Conservation (phyloP, 2,888 invertebrate species). For the Yponomeuta malinellus region DNA sequence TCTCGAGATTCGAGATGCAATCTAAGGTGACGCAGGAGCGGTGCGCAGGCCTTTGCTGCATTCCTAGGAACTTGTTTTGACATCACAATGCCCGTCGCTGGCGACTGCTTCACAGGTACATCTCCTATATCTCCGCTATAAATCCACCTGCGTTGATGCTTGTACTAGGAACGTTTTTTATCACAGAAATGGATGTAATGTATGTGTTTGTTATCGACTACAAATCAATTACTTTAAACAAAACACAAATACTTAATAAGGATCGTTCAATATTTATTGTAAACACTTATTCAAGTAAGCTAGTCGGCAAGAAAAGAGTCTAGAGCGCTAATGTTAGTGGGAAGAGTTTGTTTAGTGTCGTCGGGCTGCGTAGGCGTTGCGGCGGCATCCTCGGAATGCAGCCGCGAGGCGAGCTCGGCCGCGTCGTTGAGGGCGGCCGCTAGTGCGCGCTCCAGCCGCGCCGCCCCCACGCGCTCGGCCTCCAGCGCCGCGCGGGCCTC, state of each 20-base stretch:
- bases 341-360: not conserved
- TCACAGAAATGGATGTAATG: not conserved
- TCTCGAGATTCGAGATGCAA: slow-evolving; percentile 3
- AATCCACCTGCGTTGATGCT: not conserved
- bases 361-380: not conserved
- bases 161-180: not conserved
- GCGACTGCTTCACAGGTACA: slow-evolving; percentile 16
- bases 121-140: not conserved
- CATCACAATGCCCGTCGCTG: slow-evolving; percentile 37
- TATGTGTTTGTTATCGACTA: not conserved
- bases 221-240: not conserved
- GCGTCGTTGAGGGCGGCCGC: slow-evolving; percentile 56
- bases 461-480: slow-evolving; percentile 49
- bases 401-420: slow-evolving; percentile 41
- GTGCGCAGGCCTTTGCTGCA: slow-evolving; percentile 24
- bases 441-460: slow-evolving; percentile 48
- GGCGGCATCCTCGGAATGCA: slow-evolving; percentile 38
- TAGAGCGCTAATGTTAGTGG: slow-evolving; percentile 46
- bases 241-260: not conserved
- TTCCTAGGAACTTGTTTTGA: slow-evolving; percentile 62
- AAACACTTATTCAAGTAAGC: slow-evolving; percentile 13
- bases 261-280: not conserved
- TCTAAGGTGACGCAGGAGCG: slow-evolving; percentile 1
- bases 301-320: slow-evolving; percentile 62
- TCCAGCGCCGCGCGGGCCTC: slow-evolving; percentile 50